Evolutionary conservation across 2,888 invertebrate genomes (phyloP).

Genomic region (Chironomus tentans): DNA sequence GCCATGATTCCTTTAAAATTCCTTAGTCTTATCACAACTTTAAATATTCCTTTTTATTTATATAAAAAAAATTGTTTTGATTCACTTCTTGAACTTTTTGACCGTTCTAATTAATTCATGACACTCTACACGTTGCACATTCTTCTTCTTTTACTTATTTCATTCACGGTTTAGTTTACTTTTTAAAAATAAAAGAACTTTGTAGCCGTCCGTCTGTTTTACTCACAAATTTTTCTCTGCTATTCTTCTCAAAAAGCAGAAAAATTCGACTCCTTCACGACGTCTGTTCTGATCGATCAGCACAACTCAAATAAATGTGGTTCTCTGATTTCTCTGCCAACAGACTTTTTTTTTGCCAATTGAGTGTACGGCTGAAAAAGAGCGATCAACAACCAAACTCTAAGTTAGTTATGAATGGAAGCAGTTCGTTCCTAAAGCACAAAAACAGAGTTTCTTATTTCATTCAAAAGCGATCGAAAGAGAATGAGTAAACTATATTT

Average conservation of each 20-base stretch:
- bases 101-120: neutral
- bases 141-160: neutral
- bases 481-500: neutral
- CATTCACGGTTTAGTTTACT: neutral
- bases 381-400: neutral
- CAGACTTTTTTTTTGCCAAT: neutral
- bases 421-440: too few relatives aligned
- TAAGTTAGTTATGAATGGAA: neutral
- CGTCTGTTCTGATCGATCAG: neutral
- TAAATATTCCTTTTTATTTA: neutral
- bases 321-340: neutral
- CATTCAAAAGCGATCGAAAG: neutral
- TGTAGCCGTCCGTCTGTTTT: neutral
- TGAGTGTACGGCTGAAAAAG: neutral
- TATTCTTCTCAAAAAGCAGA: neutral
- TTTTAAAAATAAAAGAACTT: too few relatives aligned
- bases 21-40: neutral
- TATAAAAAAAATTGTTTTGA: neutral
- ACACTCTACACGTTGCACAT: neutral
- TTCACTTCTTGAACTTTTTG: neutral
- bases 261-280: neutral
- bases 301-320: neutral
- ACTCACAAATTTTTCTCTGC: neutral
- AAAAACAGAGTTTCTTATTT: neutral
- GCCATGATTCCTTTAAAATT: constrained; percentile 42